Evolutionary conservation across 2,888 invertebrate species (phyloP).

Genomic region (Caenorhabditis sp.): DNA sequence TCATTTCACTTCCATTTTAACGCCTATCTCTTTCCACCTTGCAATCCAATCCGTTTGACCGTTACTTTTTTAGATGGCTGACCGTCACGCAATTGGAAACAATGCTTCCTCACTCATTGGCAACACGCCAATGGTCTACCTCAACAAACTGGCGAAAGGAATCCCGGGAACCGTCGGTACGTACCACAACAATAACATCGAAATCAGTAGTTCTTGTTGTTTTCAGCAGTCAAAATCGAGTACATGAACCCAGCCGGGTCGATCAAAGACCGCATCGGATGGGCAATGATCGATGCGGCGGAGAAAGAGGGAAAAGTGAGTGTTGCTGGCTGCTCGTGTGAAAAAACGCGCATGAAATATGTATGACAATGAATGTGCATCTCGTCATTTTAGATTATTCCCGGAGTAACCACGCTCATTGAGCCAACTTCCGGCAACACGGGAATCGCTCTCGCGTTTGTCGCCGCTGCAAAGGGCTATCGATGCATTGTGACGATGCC

Average conservation of each 20-base stretch:
- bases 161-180: conserved; percentile 71
- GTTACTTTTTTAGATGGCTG: conserved; percentile 63
- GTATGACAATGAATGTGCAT: not conserved
- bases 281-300: conserved; percentile 76
- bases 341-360: conserved; percentile 11
- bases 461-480: conserved; percentile 76
- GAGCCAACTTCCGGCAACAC: conserved; percentile 79
- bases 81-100: conserved; percentile 67
- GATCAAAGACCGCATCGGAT: conserved; percentile 79
- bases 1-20: conserved; percentile 6
- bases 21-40: not conserved
- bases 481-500: conserved; percentile 78
- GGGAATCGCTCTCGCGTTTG: conserved; percentile 78
- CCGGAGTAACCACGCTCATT: conserved; percentile 74
- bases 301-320: conserved; percentile 71
- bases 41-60: not conserved
- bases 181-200: no score
- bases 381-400: conserved; percentile 57
- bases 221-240: conserved; percentile 77
- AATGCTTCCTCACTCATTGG: conserved; percentile 72
- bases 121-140: conserved; percentile 78
- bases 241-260: conserved; percentile 77
- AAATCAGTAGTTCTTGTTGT: not conserved
- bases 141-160: conserved; percentile 69
- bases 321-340: not conserved